Evolutionary conservation across 1,140 invertebrate species (phyloP), one percentile per base, ranked within the genome.

Genomic region (Drosophila ficusphila): DNA sequence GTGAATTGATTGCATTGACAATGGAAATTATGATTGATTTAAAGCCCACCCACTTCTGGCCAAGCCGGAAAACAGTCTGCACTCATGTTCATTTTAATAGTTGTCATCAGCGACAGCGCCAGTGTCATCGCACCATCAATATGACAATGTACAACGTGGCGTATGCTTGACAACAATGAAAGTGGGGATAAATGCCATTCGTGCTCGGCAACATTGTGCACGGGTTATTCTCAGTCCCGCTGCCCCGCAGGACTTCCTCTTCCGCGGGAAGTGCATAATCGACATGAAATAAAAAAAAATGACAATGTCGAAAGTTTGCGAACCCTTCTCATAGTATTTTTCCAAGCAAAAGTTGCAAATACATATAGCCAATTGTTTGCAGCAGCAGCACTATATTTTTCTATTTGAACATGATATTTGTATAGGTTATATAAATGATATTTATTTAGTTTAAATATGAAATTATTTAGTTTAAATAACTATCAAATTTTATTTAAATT

Each of bases 21-120:
- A 78, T 57, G 53, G 31, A 19, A 76, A 76, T 79, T 56, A 71
- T 65, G 34, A 76, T 60, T 75, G 60, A 81, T 76, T 71, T 72
- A 36, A 64, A 1, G 27, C 27, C 54, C 60, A n/a, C 38, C 27
- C 54, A 41, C 16, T 11, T 16, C 2, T 14, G 2, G 2, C 21
- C 19, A 6, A 5, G 21, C 11, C 36, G 16, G 14, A 12, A 44
- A 44, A 31, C 12, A 16, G 41, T 16, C 23, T 16, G 25, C 52
- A 44, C 29, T 65, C 65, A 18, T 54, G 61, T 29, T 65, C 36
- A 29, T 23, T 58, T 41, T 33, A 58, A 34, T 56, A 47, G 60
- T 57, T 60, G 68, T 72, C 49, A 76, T 27, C 52, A 54, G 29
- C 27, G 41, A 38, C 33, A 42, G 38, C 18, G 19, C n/a, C 25